phyloP scores from a whole-genome alignment of 2,888 invertebrate genomes.

The Chaetogeoica ovagalla region DNA sequence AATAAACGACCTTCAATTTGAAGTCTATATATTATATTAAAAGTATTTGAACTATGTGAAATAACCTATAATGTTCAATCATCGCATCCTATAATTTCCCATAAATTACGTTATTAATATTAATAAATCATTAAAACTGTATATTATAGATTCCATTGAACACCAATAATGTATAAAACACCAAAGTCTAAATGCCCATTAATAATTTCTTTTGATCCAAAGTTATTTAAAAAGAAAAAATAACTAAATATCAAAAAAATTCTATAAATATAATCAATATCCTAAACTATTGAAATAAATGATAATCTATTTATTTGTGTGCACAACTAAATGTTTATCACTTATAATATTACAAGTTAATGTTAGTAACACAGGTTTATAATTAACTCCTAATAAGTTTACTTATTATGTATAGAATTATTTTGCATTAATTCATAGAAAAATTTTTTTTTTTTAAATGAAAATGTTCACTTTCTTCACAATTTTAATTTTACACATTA shows the following conservation, averaged over 20 bases:
- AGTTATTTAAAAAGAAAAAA: background rate
- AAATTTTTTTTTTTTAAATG: no score
- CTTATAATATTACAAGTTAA: no score
- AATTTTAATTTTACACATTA: background rate
- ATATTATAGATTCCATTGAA: background rate
- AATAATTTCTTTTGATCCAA: background rate
- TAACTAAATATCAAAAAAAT: background rate
- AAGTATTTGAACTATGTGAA: background rate
- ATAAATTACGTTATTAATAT: background rate
- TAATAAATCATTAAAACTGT: background rate
- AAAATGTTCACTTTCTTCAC: background rate
- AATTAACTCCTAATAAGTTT: background rate
- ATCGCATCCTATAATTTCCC: background rate
- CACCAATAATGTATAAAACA: background rate
- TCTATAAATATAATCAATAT: background rate
- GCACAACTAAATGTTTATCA: slow-evolving; percentile 4
- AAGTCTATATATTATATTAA: background rate
- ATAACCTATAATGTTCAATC: background rate
- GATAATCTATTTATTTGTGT: background rate
- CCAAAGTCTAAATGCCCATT: background rate
- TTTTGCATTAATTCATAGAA: background rate
- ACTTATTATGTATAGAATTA: background rate
- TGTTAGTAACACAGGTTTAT: background rate
- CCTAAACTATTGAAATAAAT: slow-evolving; percentile 10
- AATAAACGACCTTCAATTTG: background rate